Percentiles rank a stretch among this genome's conserved stretches.
phyloP scores from a whole-genome alignment of 1,140 invertebrate genomes.

The Heterodera schachtii region DNA sequence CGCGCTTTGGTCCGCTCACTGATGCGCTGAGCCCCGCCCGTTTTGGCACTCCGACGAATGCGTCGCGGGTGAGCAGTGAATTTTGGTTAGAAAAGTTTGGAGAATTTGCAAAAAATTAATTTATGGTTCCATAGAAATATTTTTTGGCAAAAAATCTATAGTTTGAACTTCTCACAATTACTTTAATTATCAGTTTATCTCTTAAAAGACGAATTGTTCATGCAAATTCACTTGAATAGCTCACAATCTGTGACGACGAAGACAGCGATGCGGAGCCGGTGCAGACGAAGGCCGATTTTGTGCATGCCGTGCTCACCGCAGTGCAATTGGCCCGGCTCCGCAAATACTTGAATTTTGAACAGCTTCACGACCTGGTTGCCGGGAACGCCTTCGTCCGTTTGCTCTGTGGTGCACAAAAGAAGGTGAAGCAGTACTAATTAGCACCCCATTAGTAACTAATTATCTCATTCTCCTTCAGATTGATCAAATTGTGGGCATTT shows the following conservation, averaged over 20 bases:
- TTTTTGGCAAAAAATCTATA: no score
- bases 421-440: neutral
- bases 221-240: neutral
- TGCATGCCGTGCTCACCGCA: neutral
- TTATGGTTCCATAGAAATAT: no score
- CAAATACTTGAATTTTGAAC: neutral
- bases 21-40: neutral
- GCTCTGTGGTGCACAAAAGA: neutral
- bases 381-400: neutral
- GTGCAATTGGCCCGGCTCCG: neutral
- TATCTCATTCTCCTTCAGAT: neutral
- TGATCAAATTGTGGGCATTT: neutral
- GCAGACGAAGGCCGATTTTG: neutral
- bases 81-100: neutral
- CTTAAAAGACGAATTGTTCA: neutral
- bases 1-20: neutral
- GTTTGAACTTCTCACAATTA: no score
- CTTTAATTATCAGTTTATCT: no score
- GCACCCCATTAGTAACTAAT: no score
- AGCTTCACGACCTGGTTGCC: neutral
- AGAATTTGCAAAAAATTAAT: no score
- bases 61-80: neutral
- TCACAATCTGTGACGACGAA: neutral
- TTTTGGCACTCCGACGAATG: neutral
- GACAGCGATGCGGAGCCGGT: neutral